Evolutionary conservation across 2,797 vertebrate genomes (phyloP), one percentile per base, ranked within the genome.

Genomic region (Erpetoichthys calabaricus): DNA sequence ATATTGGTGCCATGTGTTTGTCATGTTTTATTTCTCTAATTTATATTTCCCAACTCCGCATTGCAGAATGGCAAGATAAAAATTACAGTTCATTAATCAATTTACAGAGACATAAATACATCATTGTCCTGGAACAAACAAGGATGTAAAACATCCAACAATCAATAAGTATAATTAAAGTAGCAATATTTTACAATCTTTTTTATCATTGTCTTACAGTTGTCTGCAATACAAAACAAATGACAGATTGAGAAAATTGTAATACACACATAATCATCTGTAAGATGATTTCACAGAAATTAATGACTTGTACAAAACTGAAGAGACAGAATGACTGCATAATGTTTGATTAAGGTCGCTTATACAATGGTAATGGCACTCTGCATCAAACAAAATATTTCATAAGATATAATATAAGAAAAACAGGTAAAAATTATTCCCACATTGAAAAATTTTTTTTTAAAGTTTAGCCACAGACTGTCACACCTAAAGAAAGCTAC

Each of bases 101-200:
- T 69, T 71, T 68, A 74, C 59, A 61, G 66, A 68, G 47, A 68
- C 65, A 67, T 47, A 67, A 72, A 68, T 56, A 51, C 56, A 65
- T 68, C 73, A 73, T 71, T 76, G 76, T 73, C 71, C 67, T 64
- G 54, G 66, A 63, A 61, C 55, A 72, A 69, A 75, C 62, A 72
- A 71, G 63, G 65, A 65, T 65, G 74, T 61, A 67, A 25, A 76
- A 66, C 70, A 73, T 65, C 64, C 66, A 64, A 61, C 61, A 73
- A 75, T 80, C 69, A 72, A 73, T 75, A 71, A 49, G 60, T 62
- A 61, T 75, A 78, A 81, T 77, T 78, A 74, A 73, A 74, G 7
- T 54, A 65, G 55, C 60, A 73, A 62, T 59, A 64, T 64, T 62
- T 68, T 69, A 62, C 57, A 61, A 8, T 68, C 59, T 61, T 69